These are phyloP conservation scores for Eolophus roseicapilla DNA, from an alignment of 2,113 vertebrate species.

Conservation along the genomic window DNA sequence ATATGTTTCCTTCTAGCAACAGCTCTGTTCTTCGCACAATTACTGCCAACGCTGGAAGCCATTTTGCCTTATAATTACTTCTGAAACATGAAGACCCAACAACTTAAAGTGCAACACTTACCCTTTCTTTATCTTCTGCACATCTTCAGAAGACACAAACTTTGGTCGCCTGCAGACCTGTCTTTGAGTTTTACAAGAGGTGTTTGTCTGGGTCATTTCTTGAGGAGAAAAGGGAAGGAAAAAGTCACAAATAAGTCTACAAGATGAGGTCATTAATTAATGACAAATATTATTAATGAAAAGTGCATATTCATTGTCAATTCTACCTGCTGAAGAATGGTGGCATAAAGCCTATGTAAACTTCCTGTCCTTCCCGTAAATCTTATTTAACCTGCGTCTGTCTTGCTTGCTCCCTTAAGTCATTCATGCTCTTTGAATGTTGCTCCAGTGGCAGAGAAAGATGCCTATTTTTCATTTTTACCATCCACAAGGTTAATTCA, in stretches of 20 bases:
- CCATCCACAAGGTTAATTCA: neutral
- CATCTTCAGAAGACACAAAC: conserved; percentile 83
- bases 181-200: conserved; percentile 72
- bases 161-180: conserved; percentile 83
- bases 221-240: neutral
- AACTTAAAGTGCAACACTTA: neutral
- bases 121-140: conserved; percentile 72
- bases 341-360: neutral
- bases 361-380: neutral
- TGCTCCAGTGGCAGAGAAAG: neutral
- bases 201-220: conserved; percentile 87
- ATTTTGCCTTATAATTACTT: neutral
- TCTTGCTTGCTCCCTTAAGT: neutral
- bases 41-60: neutral
- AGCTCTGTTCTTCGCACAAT: neutral
- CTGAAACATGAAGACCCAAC: neutral
- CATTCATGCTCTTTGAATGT: neutral
- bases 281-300: neutral
- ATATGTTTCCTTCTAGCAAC: neutral
- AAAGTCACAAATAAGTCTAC: neutral
- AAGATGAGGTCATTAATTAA: neutral
- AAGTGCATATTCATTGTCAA: neutral
- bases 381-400: neutral
- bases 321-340: neutral
- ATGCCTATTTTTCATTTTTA: neutral